Conservation (phyloP, 2,113 vertebrate genomes). For the Macheiramphus alcinus region DNA sequence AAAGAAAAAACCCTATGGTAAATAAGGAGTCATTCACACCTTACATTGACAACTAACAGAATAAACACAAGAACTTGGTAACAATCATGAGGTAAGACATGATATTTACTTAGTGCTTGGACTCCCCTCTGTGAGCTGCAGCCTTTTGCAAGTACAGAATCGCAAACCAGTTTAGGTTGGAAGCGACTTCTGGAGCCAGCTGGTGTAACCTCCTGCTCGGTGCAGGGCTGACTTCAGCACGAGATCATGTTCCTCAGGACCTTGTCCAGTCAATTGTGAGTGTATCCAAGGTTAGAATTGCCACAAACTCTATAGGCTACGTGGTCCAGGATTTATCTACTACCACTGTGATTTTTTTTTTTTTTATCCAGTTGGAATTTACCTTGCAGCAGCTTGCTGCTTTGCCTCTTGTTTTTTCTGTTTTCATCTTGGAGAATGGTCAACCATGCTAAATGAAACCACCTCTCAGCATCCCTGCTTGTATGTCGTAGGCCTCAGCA, state of each 20-base stretch:
- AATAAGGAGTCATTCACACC: neutral
- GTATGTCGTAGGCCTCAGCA: neutral
- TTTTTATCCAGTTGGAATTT: neutral
- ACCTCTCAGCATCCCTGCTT: neutral
- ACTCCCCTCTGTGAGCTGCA: neutral
- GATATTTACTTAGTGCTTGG: neutral
- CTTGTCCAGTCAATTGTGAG: neutral
- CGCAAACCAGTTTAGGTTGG: neutral
- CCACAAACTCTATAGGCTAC: neutral
- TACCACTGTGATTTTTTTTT: neutral
- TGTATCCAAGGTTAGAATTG: too few relatives aligned
- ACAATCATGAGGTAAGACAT: neutral
- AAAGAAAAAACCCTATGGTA: neutral
- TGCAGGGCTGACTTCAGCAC: neutral
- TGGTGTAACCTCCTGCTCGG: neutral
- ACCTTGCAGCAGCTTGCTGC: neutral
- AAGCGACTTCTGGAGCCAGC: neutral
- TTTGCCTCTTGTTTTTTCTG: neutral
- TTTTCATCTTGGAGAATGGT: neutral
- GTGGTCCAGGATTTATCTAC: neutral
- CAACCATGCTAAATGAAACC: neutral
- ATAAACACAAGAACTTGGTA: neutral
- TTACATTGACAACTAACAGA: neutral
- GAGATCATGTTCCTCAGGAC: fast-evolving
- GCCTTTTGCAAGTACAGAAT: fast-evolving